Evolutionary conservation across 2,888 invertebrate genomes (phyloP), one percentile per base, ranked within the genome.

Genomic region (Iphiclides podalirius): DNA sequence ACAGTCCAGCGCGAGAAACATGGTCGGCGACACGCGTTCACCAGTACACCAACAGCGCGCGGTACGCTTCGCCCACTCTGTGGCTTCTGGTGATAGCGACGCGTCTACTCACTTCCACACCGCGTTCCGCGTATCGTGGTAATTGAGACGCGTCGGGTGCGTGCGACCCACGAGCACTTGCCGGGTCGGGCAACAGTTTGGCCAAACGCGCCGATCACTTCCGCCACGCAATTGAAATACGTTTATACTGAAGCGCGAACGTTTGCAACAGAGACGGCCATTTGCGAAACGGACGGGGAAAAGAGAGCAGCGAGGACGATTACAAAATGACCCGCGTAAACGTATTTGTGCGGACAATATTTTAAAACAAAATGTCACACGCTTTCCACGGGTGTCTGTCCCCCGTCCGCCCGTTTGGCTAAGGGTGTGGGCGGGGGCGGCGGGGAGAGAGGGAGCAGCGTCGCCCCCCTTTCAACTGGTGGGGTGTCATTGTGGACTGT

Each of bases 291-390:
- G 56, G 68, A 31, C 12, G 37, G 36, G 41, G 75, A 77, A 79
- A 74, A n/a, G n/a, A n/a, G n/a, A n/a, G 73, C 70, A 71, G 72
- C 79, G 78, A 73, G 67, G 69, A 69, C 79, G 79, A 85, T 83
- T 83, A 79, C 43, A 83, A 85, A 86, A 81, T 82, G 79, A 82
- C 81, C 81, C 83, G 80, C 79, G 81, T 79, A 83, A 86, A 85
- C 77, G 84, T 86, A 79, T 84, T 84, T 82, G 82, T 75, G 83
- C 78, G 82, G 80, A 86, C 86, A 87, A 88, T 88, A 88, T 88
- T 87, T 88, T 87, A 85, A 86, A 88, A 88, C 87, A 87, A 85
- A 87, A 85, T 86, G 86, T 88, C 86, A 87, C 87, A 87, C 85
- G 84, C 83, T 85, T 85, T 86, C 84, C 82, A 80, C 86, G 83